Evolutionary conservation across 2,888 invertebrate genomes (phyloP).

Genomic region (Tetragonisca angustula): DNA sequence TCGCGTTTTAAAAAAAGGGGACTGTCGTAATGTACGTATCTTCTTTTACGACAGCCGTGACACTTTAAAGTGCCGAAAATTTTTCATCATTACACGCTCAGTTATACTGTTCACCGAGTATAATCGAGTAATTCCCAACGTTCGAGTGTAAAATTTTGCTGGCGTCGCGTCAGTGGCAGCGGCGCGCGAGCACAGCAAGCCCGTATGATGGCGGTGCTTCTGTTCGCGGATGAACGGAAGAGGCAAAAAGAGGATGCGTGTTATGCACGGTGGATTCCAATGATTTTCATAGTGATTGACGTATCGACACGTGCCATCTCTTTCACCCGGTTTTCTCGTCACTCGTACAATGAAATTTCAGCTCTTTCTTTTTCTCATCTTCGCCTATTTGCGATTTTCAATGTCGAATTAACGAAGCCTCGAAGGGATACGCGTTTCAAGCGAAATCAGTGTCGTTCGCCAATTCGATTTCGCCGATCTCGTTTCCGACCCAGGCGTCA

Average conservation of each 20-base stretch:
- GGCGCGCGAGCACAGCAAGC: slow-evolving; percentile 1
- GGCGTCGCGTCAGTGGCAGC: slow-evolving; percentile 23
- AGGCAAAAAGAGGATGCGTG: slow-evolving; percentile 36
- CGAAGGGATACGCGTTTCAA: slow-evolving; percentile 22
- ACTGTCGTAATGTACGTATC: too few relatives aligned
- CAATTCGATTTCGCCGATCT: background rate
- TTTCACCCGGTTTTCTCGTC: slow-evolving; percentile 66
- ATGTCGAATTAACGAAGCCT: slow-evolving; percentile 35
- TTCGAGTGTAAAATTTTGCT: slow-evolving; percentile 26
- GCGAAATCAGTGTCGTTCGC: slow-evolving; percentile 13
- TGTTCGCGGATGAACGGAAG: slow-evolving; percentile 36
- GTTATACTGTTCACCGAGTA: too few relatives aligned
- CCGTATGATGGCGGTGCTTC: slow-evolving; percentile 35
- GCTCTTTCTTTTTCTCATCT: slow-evolving; percentile 4
- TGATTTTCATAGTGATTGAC: slow-evolving; percentile 76
- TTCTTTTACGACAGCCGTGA: too few relatives aligned
- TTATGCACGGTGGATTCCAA: slow-evolving; percentile 58
- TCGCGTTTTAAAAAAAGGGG: too few relatives aligned
- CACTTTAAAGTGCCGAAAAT: too few relatives aligned
- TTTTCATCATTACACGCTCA: too few relatives aligned
- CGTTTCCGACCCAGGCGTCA: background rate
- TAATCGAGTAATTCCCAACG: slow-evolving; percentile 42
- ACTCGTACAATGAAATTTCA: slow-evolving; percentile 56
- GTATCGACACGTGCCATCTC: slow-evolving; percentile 77
- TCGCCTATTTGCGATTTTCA: slow-evolving; percentile 21